Conservation (phyloP, 2,888 invertebrate species). For the Eupithecia dodoneata region DNA sequence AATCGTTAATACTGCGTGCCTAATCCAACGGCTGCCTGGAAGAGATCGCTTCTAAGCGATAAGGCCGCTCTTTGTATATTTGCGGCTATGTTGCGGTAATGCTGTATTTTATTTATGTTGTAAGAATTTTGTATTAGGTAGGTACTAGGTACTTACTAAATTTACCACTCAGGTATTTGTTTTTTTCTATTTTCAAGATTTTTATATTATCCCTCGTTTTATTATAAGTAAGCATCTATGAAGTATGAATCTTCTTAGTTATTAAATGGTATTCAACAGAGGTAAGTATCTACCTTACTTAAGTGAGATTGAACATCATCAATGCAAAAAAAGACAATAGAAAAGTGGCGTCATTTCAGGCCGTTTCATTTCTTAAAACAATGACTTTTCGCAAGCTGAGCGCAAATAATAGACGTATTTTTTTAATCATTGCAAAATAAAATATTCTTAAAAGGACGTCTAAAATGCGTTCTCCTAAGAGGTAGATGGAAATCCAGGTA, state of each 20-base stretch:
- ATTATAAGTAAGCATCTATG: not conserved
- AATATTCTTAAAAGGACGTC: conserved; percentile 7
- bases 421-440: conserved; percentile 24
- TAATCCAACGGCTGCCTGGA: not conserved
- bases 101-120: not conserved
- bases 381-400: conserved; percentile 51
- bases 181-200: no score
- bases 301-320: conserved; percentile 40
- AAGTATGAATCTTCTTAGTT: not conserved
- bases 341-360: conserved; percentile 42
- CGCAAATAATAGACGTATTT: conserved; percentile 46
- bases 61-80: not conserved
- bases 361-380: conserved; percentile 55
- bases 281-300: conserved; percentile 2
- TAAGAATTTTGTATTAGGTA: no score
- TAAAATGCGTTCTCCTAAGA: conserved; percentile 5
- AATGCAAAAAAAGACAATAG: conserved; percentile 36
- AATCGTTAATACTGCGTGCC: no score
- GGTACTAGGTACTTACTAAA: no score
- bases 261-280: not conserved
- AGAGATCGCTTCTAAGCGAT: not conserved
- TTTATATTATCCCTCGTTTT: no score
- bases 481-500: not conserved
- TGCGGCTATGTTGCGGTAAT: not conserved
- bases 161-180: no score